These are phyloP conservation scores for Geodia barretti DNA, from an alignment of 37 sponge, comb jelly and placozoan genomes.

Conservation along the genomic window DNA sequence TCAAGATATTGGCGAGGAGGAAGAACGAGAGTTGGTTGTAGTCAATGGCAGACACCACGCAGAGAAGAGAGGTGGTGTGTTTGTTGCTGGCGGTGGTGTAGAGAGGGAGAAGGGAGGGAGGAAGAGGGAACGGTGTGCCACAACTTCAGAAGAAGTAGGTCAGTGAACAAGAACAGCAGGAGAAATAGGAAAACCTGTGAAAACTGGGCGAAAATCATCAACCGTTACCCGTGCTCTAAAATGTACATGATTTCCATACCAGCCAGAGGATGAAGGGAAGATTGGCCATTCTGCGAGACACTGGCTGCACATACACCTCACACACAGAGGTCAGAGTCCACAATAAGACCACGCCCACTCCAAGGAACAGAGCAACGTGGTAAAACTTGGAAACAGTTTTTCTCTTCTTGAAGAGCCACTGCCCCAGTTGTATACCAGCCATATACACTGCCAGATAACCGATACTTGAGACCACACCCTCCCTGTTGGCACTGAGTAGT, in stretches of 20 bases:
- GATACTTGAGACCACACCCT: constrained; percentile 86
- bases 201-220: constrained; percentile 19
- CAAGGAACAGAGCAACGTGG: background rate
- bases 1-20: constrained; percentile 85
- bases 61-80: background rate
- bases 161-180: constrained; percentile 24
- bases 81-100: background rate
- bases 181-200: constrained; percentile 25
- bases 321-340: constrained; percentile 17
- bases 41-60: constrained; percentile 80
- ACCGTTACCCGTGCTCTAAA: too few species aligned
- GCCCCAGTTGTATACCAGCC: constrained; percentile 78
- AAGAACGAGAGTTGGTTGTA: constrained; percentile 94
- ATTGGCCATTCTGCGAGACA: constrained; percentile 87
- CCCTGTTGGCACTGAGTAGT: constrained; percentile 90
- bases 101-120: constrained; percentile 5
- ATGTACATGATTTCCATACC: too few species aligned
- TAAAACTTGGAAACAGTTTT: background rate
- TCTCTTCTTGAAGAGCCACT: constrained; percentile 57
- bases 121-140: background rate
- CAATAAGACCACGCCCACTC: background rate
- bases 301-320: constrained; percentile 48
- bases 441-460: constrained; percentile 88
- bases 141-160: constrained; percentile 37
- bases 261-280: constrained; percentile 87